Conservation (phyloP, 2,888 invertebrate genomes). For the Drosophila lutescens region DNA sequence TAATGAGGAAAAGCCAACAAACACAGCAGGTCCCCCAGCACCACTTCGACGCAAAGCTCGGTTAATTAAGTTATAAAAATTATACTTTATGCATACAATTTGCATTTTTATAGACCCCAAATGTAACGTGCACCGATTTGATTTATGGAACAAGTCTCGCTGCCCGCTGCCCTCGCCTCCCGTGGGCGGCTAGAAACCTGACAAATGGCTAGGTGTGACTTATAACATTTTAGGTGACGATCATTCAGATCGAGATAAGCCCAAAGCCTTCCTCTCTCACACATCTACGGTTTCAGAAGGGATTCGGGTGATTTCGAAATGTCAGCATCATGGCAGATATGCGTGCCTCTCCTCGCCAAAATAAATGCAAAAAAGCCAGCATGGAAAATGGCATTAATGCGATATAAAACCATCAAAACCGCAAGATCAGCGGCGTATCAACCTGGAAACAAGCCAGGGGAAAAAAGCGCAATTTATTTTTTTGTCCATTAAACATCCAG, state of each 20-base stretch:
- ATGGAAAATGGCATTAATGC: constrained; percentile 46
- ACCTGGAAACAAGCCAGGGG: constrained; percentile 58
- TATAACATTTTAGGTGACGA: constrained; percentile 57
- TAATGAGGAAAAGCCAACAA: constrained; percentile 66
- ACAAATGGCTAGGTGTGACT: constrained; percentile 77
- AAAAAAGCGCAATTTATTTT: constrained; percentile 34
- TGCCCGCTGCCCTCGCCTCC: not conserved
- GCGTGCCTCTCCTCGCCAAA: constrained; percentile 44
- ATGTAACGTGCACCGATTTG: constrained; percentile 70
- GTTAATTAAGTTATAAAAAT: constrained; percentile 78
- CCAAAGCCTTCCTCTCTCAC: constrained; percentile 55
- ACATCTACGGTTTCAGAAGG: constrained; percentile 70
- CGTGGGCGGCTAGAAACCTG: constrained; percentile 60
- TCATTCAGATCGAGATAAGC: constrained; percentile 35
- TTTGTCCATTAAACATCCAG: constrained; percentile 7
- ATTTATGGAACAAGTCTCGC: constrained; percentile 56
- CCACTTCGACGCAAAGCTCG: constrained; percentile 27
- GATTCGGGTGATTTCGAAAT: constrained; percentile 34
- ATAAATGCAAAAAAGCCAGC: constrained; percentile 6
- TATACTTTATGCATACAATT: constrained; percentile 78
- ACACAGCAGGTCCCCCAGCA: constrained; percentile 52
- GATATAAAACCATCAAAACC: constrained; percentile 75
- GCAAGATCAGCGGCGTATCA: constrained; percentile 83
- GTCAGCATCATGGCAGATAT: constrained; percentile 51
- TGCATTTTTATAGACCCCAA: constrained; percentile 73